These are phyloP conservation scores for Thunnus albacares DNA, from an alignment of 2,797 vertebrate species.

Conservation along the genomic window DNA sequence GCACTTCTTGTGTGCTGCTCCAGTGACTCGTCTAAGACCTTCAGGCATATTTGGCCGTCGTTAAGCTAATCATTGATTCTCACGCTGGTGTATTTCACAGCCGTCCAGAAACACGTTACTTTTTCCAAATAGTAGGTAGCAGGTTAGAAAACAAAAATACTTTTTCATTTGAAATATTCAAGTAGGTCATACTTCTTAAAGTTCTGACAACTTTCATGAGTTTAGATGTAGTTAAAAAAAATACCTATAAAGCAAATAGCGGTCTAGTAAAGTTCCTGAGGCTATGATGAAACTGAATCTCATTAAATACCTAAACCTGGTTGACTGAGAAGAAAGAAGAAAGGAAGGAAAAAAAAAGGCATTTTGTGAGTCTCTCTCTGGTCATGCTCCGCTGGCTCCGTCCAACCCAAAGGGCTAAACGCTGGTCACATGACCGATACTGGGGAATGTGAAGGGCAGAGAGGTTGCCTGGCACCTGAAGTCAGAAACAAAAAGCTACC, in stretches of 20 bases:
- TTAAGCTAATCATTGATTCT: constrained; percentile 58
- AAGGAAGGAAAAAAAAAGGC: neutral
- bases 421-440: constrained; percentile 86
- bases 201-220: too few relatives aligned
- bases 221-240: neutral
- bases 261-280: neutral
- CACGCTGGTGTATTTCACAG: neutral
- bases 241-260: accelerated
- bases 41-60: constrained; percentile 25
- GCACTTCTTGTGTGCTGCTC: constrained; percentile 35
- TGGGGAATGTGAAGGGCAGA: constrained; percentile 75
- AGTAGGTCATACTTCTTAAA: neutral
- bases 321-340: neutral
- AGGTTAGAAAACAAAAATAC: neutral
- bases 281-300: constrained; percentile 20
- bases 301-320: constrained; percentile 44
- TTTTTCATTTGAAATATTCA: neutral
- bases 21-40: constrained; percentile 24
- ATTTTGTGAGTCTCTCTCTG: constrained; percentile 34
- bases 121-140: neutral
- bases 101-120: neutral
- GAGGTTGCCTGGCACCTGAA: constrained; percentile 75
- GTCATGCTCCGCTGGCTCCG: constrained; percentile 57
- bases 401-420: constrained; percentile 35
- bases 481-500: constrained; percentile 50